Conservation (phyloP, 2,797 vertebrate species). For the Pelodytes ibericus region DNA sequence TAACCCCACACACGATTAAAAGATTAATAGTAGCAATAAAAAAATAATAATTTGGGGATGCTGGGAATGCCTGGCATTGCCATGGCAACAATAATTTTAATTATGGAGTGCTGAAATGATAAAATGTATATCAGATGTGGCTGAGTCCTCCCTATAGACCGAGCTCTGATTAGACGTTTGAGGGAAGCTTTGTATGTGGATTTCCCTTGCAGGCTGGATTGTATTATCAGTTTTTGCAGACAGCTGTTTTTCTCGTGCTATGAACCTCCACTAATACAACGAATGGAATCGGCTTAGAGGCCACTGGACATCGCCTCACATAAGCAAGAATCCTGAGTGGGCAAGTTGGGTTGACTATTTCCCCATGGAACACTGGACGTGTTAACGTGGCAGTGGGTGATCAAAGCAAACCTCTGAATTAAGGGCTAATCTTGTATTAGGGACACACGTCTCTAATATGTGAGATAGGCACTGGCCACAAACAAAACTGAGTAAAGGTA, state of each 20-base stretch:
- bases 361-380: too few relatives aligned
- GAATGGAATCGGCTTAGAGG: constrained; percentile 36
- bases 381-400: too few relatives aligned
- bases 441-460: too few relatives aligned
- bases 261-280: constrained; percentile 48
- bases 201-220: constrained; percentile 64
- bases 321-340: too few relatives aligned
- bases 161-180: constrained; percentile 62
- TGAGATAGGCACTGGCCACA: too few relatives aligned
- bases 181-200: constrained; percentile 56
- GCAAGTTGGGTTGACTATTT: too few relatives aligned
- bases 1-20: neutral
- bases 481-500: too few relatives aligned
- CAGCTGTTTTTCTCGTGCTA: constrained; percentile 45
- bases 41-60: constrained; percentile 10
- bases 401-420: too few relatives aligned
- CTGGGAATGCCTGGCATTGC: constrained; percentile 59
- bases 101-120: constrained; percentile 62
- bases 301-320: constrained; percentile 40
- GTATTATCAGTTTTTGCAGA: constrained; percentile 60
- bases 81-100: constrained; percentile 70
- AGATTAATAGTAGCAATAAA: constrained; percentile 48
- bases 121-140: constrained; percentile 66
- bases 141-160: constrained; percentile 64
- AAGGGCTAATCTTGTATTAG: too few relatives aligned